Evolutionary conservation across 2,888 invertebrate species (phyloP).

Genomic region (Pogonocherus hispidulus): DNA sequence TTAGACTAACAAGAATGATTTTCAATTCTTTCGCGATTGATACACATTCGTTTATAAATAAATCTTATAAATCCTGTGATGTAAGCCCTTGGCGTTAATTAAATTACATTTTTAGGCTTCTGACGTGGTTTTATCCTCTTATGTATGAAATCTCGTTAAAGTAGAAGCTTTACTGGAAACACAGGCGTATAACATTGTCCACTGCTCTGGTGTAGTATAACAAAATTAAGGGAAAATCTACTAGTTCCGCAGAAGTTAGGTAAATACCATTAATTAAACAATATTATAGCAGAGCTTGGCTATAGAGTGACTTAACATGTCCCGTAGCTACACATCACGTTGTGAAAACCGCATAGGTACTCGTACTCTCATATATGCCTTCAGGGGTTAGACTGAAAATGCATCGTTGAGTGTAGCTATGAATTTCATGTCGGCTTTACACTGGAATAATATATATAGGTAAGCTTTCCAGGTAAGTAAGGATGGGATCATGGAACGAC

Average conservation of each 20-base stretch:
- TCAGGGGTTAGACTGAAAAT: not conserved
- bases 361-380: constrained; percentile 9
- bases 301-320: constrained; percentile 19
- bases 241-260: not conserved
- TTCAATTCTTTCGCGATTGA: not conserved
- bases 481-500: too few species aligned
- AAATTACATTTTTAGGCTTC: constrained; percentile 6
- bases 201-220: not conserved
- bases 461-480: too few species aligned
- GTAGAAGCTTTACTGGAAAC: not conserved
- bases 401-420: not conserved
- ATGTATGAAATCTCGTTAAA: not conserved
- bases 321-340: constrained; percentile 19
- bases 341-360: constrained; percentile 22
- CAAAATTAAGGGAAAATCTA: not conserved
- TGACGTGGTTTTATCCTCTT: not conserved
- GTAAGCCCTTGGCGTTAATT: not conserved
- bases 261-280: constrained; percentile 28
- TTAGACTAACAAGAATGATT: too few species aligned
- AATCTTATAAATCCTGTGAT: not conserved
- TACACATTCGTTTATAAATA: not conserved
- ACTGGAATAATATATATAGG: too few species aligned
- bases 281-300: constrained; percentile 14
- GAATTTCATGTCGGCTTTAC: too few species aligned
- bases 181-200: not conserved